Evolutionary conservation across 1,140 invertebrate genomes (phyloP).

Genomic region (Parasteatoda tepidariorum): DNA sequence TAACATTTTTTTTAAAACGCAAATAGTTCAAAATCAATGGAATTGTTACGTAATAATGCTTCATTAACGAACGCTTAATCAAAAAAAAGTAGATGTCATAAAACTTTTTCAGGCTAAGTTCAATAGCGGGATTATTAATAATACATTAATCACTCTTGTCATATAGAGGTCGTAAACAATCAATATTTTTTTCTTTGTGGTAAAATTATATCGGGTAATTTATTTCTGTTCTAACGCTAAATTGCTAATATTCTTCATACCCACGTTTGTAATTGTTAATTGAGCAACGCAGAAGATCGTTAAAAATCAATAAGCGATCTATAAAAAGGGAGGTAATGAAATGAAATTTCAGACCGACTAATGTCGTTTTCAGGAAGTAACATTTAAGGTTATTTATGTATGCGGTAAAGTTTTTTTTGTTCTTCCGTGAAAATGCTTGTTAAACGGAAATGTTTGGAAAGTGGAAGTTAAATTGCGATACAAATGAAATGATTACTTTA

Average conservation of each 20-base stretch:
- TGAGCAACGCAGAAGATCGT: not conserved
- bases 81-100: too few relatives aligned
- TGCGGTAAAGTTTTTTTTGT: not conserved
- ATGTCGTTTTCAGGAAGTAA: not conserved
- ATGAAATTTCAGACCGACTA: not conserved
- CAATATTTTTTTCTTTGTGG: not conserved
- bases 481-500: too few relatives aligned
- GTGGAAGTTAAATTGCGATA: too few relatives aligned
- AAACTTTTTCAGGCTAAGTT: too few relatives aligned
- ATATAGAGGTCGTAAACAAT: not conserved
- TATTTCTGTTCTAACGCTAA: not conserved
- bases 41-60: too few relatives aligned
- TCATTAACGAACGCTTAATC: too few relatives aligned
- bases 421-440: too few relatives aligned
- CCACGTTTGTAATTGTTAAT: not conserved
- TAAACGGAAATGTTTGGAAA: too few relatives aligned
- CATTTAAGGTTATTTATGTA: not conserved
- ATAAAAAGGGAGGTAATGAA: not conserved
- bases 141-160: slow-evolving; percentile 23
- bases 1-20: too few relatives aligned
- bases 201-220: not conserved
- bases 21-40: too few relatives aligned
- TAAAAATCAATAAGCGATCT: not conserved
- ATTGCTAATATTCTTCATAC: not conserved
- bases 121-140: slow-evolving; percentile 32